Base-by-base conservation (phyloP, 2,113 vertebrate genomes). In the Lamprotornis superbus region DNA sequence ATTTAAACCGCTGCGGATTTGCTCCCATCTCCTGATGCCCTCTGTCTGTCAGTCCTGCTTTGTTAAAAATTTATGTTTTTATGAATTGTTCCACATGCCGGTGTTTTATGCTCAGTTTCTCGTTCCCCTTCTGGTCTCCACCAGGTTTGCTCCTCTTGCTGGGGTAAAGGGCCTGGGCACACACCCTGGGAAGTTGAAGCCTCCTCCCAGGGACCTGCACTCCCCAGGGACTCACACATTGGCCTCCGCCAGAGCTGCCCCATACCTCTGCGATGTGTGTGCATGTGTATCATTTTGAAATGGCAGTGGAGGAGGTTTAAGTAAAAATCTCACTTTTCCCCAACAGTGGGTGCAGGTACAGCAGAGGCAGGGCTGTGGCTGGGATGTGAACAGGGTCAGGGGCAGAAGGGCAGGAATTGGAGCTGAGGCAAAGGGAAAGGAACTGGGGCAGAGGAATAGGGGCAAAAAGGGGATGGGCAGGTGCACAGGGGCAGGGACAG, bases 1-100 rank as follows among this genome's bases (percentile, higher is more conserved):
- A 87, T 90, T 90, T 95, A 96, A 94, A 95, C 76, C 4, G 20
- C 82, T 89, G 77, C 89, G 95, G 59, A 49, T 50, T 80, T 33
- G 59, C 37, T 94, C 69, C 30, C 37, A 7, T 82, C 89, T 92
- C 89, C n/a, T 82, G 68, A 49, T 35, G 78, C 93, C 68, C 82
- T 86, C 90, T 55, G n/a, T n/a, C n/a, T n/a, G 73, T 33, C 94
- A 95, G 90, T 47, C 28, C 40, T 42, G 61, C 87, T 84, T 83
- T 44, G 77, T 85, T 95, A 84, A 89, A 96, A 94, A 90, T 77
- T 19, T 39, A 81, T 60, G 39, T 1, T 96, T 90, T 85, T 83
- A 92, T 44, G 73, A 93, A 91, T 90, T 89, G 80, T 91, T 94
- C 44, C 11, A 28, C 78, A 56, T 80, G 55, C 73, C 44, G 50